Conservation (phyloP, 2,888 invertebrate genomes). For the Tyria jacobaeae region DNA sequence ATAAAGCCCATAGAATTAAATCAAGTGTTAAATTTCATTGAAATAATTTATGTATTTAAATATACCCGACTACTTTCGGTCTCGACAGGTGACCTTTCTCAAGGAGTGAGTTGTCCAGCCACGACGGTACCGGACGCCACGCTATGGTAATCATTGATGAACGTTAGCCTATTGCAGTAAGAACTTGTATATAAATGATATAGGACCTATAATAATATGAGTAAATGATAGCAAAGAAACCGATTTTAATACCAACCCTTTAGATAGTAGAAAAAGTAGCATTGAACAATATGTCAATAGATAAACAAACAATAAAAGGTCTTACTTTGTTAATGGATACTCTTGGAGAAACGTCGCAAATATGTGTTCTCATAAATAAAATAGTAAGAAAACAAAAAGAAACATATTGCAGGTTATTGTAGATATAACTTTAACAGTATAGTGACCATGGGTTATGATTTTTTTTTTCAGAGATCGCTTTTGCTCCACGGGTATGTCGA, state of each 20-base stretch:
- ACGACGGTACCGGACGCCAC: no score
- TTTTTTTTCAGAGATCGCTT: background rate
- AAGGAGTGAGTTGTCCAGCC: no score
- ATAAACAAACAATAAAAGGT: conserved; percentile 35
- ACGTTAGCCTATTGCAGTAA: no score
- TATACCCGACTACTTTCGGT: no score
- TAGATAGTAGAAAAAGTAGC: conserved; percentile 11
- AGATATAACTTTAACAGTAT: conserved; percentile 22
- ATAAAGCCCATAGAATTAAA: no score
- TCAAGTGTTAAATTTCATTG: no score
- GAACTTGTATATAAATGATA: no score
- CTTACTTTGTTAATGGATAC: conserved; percentile 37
- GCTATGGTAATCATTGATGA: no score
- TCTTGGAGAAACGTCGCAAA: conserved; percentile 32
- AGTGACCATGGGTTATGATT: conserved; percentile 16
- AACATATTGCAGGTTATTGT: conserved; percentile 45
- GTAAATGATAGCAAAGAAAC: conserved; percentile 23
- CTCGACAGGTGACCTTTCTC: no score
- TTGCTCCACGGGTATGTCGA: no score
- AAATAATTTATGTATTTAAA: no score
- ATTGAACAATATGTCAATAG: conserved; percentile 39
- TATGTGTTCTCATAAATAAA: conserved; percentile 45
- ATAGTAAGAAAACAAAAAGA: conserved; percentile 40
- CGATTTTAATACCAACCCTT: conserved; percentile 15
- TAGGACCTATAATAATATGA: conserved; percentile 27